Percentiles rank a stretch among this genome's conserved stretches.
phyloP scores from a whole-genome alignment of 2,888 invertebrate species.

The Standfussiana lucernea region DNA sequence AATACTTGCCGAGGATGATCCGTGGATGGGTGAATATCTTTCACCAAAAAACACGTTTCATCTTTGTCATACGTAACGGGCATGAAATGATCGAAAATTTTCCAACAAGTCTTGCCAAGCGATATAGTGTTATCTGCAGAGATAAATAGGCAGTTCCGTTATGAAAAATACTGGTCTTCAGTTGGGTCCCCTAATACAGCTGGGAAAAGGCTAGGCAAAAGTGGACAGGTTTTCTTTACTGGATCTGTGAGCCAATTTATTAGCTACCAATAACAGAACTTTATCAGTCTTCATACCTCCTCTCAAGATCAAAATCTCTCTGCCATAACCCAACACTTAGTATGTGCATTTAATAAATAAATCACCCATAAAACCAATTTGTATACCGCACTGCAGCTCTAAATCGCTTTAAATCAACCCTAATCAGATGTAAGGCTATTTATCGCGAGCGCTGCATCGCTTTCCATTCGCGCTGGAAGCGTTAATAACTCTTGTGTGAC shows the following conservation, averaged over 20 bases:
- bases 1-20: no score
- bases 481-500: slow-evolving; percentile 42
- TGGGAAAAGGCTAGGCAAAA: not conserved
- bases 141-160: no score
- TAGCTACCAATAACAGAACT: not conserved
- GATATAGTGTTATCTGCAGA: no score
- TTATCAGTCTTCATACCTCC: not conserved
- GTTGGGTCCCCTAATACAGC: no score
- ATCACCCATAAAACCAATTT: slow-evolving; percentile 48
- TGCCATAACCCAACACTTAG: not conserved
- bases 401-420: slow-evolving; percentile 56
- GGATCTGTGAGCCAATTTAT: not conserved
- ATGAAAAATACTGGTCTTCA: no score
- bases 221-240: not conserved
- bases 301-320: slow-evolving; percentile 10
- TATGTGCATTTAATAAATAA: slow-evolving; percentile 45
- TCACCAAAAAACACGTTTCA: not conserved
- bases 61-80: not conserved
- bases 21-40: not conserved
- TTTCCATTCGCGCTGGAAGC: slow-evolving; percentile 36
- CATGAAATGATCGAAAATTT: not conserved
- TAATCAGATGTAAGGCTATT: slow-evolving; percentile 61
- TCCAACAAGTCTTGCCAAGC: not conserved
- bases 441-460: slow-evolving; percentile 53
- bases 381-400: slow-evolving; percentile 33